Conservation (phyloP, 2,113 vertebrate genomes). For the Alligator sinensis region DNA sequence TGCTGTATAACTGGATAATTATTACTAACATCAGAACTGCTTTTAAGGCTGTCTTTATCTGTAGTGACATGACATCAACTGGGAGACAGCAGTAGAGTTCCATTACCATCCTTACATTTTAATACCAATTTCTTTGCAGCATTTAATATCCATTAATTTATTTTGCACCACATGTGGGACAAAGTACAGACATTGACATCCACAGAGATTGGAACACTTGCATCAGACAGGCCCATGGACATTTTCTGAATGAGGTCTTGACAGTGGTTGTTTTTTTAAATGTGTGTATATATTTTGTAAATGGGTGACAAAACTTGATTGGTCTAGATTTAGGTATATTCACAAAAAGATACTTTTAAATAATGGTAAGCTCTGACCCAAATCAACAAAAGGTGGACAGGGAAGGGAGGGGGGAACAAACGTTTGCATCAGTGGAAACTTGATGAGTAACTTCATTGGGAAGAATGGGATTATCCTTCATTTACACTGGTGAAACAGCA, state of each 20-base stretch:
- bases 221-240: conserved; percentile 33
- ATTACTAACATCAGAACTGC: conserved; percentile 62
- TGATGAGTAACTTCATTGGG: neutral
- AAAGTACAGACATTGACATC: conserved; percentile 71
- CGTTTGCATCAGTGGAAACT: neutral
- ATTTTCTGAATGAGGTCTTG: conserved; percentile 66
- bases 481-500: neutral
- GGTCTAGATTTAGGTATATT: conserved; percentile 76
- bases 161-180: conserved; percentile 78
- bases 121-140: conserved; percentile 79
- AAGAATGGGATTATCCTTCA: neutral
- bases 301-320: conserved; percentile 60
- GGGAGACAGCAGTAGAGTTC: conserved; percentile 69
- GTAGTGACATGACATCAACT: conserved; percentile 58
- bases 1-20: conserved; percentile 67
- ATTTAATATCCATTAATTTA: conserved; percentile 79
- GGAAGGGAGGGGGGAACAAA: neutral
- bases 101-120: conserved; percentile 76
- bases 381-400: conserved; percentile 25
- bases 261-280: conserved; percentile 67
- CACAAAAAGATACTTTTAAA: conserved; percentile 34
- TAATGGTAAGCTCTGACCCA: conserved; percentile 11
- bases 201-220: conserved; percentile 53
- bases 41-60: conserved; percentile 42
- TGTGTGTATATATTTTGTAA: conserved; percentile 77